Percentiles rank a stretch among this genome's conserved stretches.
These are phyloP conservation scores for Trachemys scripta DNA, from an alignment of 2,113 vertebrate species.

Conservation along the genomic window DNA sequence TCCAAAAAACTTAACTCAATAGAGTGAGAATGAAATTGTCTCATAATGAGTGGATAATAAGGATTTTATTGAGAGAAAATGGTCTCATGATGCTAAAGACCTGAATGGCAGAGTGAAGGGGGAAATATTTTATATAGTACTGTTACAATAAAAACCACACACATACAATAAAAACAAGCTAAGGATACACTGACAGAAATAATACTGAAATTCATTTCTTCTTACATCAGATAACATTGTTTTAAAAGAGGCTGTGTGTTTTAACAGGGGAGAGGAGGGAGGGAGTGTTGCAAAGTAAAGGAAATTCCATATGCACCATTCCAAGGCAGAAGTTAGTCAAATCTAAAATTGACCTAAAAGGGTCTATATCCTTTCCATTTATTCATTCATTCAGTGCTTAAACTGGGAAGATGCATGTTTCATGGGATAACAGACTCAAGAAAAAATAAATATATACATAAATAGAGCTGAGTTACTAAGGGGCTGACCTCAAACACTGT, in stretches of 20 bases:
- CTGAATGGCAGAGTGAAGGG: background rate
- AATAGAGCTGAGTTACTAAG: background rate
- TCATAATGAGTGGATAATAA: background rate
- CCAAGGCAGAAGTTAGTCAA: background rate
- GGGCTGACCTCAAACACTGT: background rate
- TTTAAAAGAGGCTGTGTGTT: background rate
- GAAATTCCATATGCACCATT: background rate
- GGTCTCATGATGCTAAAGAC: background rate
- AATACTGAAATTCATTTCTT: background rate
- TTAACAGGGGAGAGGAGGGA: too few species aligned
- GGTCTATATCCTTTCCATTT: background rate
- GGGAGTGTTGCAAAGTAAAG: background rate
- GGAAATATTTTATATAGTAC: background rate
- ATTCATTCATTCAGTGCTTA: background rate
- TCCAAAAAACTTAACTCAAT: background rate
- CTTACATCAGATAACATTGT: background rate
- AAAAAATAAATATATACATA: background rate
- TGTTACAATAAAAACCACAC: background rate
- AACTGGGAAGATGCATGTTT: background rate
- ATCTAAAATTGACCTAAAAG: background rate
- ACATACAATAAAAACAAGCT: background rate
- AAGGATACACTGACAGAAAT: background rate
- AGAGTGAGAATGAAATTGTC: background rate
- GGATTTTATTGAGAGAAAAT: background rate
- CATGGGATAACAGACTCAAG: background rate